Evolutionary conservation across 1,140 invertebrate species (phyloP), one percentile per base, ranked within the genome.

Genomic region (Atta texana): DNA sequence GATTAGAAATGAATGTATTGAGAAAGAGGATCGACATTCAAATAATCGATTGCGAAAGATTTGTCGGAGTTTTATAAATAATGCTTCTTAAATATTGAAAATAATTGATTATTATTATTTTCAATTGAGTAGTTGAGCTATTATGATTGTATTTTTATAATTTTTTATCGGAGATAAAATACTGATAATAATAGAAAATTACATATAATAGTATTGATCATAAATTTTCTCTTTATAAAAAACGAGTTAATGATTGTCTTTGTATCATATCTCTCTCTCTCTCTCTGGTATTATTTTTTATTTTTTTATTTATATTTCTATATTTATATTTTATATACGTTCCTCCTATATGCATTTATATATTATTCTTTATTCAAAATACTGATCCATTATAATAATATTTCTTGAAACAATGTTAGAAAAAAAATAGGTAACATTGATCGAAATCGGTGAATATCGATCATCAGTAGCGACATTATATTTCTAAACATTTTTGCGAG

Each of bases 11-110:
- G 55, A 31, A 14, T 49, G n/a, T 57, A 31, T 39, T 51, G 4
- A 21, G 64, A 80, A 80, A 81, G 34, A 81, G n/a, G 39, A 84
- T 84, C 69, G 69, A 61, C 39, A 74, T 74, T 82, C 55, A 39
- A 49, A 75, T 18, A 74, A 75, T 84, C 80, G 55, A 84, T 74
- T 59, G 5, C 39, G 57, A 34, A 6, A n/a, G 10, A 8, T 34
- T 34, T 69, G 28, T 66, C 18, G 18, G n/a, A 64, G 53, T 68
- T 57, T 80, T 68, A 53, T 55, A 80, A 55, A 69, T 69, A 69
- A 55, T 34, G 7, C 8, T 69, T 2, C 7, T 53, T 21, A 34
- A 24, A 49, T 64, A 55, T 28, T 18, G 12, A 77, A 75, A 44
- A 24, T 39, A 44, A 78, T 68, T 53, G 31, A 51, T 77, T n/a